A percentile compares a stretch with the other conserved stretches of the same genome.
Evolutionary conservation across 2,113 vertebrate species (phyloP).

Genomic region (Lucifuga dentata): DNA sequence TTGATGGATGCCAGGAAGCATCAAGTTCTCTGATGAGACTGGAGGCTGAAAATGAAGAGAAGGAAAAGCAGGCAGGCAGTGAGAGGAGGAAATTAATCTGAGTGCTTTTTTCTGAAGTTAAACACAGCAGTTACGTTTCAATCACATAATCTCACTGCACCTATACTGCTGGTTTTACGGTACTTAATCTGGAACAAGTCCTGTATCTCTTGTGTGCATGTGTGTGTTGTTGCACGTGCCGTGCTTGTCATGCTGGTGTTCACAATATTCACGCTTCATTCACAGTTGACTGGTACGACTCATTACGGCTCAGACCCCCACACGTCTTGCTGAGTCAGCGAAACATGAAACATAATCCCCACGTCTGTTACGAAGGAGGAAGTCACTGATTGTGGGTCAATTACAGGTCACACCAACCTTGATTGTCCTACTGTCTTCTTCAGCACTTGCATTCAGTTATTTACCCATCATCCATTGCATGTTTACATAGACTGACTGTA

Average conservation of each 20-base stretch:
- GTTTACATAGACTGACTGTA: not conserved
- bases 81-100: not conserved
- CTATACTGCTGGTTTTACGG: constrained; percentile 34
- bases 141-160: constrained; percentile 40
- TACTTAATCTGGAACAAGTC: constrained; percentile 36
- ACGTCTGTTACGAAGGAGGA: constrained; percentile 29
- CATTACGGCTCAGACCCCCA: constrained; percentile 17
- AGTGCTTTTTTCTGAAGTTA: not conserved
- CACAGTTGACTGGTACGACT: constrained; percentile 38
- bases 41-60: constrained; percentile 14
- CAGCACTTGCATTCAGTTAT: not conserved
- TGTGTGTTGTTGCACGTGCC: constrained; percentile 1
- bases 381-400: constrained; percentile 29
- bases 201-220: not conserved
- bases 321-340: constrained; percentile 55
- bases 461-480: constrained; percentile 2
- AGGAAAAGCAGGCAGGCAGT: not conserved
- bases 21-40: constrained; percentile 20
- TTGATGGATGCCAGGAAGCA: constrained; percentile 28
- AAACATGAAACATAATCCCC: constrained; percentile 50
- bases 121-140: not conserved
- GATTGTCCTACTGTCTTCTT: not conserved
- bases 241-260: not conserved
- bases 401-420: constrained; percentile 45
- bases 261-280: constrained; percentile 32